A percentile compares a stretch with the other conserved stretches of the same genome.
Conservation (phyloP, 2,888 invertebrate genomes). For the Mermis nigrescens region DNA sequence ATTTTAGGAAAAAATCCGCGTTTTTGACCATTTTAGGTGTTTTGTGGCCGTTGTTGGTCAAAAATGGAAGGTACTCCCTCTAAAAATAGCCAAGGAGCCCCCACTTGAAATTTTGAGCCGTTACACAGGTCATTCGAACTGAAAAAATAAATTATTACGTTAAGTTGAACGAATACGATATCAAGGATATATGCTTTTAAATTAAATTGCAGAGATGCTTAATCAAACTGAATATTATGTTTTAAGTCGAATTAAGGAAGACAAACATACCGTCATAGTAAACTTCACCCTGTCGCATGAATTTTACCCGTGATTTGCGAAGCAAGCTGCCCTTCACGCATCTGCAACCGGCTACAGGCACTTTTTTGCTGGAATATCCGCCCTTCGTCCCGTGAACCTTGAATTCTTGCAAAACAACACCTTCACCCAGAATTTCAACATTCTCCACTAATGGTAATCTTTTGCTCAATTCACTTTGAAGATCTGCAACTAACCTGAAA, state of each 20-base stretch:
- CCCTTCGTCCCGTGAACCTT: constrained; percentile 45
- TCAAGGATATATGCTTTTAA: too few species aligned
- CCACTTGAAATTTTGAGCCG: too few species aligned
- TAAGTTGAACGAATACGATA: too few species aligned
- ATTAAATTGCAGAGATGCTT: too few species aligned
- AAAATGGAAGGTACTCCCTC: too few species aligned
- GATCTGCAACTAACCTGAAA: constrained; percentile 52
- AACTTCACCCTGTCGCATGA: constrained; percentile 42
- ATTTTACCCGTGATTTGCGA: constrained; percentile 46
- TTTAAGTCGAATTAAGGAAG: too few species aligned
- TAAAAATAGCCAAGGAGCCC: too few species aligned
- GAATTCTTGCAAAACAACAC: constrained; percentile 63
- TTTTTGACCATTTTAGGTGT: too few species aligned
- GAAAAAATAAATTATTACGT: too few species aligned
- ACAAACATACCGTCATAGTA: constrained; percentile 8
- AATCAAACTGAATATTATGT: neutral
- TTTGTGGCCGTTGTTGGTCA: too few species aligned
- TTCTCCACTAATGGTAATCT: constrained; percentile 51
- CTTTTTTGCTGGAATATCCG: constrained; percentile 48
- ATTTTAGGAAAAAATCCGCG: too few species aligned
- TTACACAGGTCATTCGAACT: too few species aligned
- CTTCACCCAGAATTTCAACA: constrained; percentile 59
- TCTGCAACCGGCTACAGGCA: constrained; percentile 69
- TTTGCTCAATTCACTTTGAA: constrained; percentile 53
- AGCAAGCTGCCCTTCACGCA: constrained; percentile 58